Conservation (phyloP, 2,113 vertebrate species). For the Lamprotornis superbus region DNA sequence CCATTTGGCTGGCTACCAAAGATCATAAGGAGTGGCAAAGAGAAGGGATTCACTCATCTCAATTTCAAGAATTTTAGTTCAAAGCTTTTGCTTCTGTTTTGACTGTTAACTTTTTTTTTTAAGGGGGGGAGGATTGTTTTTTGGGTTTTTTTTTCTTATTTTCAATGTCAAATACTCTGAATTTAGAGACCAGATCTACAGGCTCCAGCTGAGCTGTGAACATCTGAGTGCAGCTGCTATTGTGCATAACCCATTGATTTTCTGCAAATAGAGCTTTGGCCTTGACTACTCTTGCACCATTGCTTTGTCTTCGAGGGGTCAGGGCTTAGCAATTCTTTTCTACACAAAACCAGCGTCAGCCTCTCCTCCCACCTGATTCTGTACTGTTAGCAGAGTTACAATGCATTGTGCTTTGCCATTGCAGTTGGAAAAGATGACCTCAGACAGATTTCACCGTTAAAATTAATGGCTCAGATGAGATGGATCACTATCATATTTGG, state of each 20-base stretch:
- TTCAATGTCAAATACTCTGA: not conserved
- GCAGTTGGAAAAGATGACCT: not conserved
- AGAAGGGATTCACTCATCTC: not conserved
- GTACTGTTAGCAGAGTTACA: not conserved
- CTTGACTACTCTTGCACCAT: not conserved
- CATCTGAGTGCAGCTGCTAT: not conserved
- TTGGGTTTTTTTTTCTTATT: not conserved
- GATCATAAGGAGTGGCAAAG: conserved; percentile 4
- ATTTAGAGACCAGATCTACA: not conserved
- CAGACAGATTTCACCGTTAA: not conserved
- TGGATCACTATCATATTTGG: not conserved
- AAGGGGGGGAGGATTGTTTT: not conserved
- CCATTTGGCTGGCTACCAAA: conserved; percentile 24
- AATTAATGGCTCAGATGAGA: not conserved
- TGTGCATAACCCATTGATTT: conserved; percentile 18
- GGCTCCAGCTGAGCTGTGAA: not conserved
- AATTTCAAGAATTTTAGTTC: not conserved
- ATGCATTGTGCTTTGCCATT: not conserved
- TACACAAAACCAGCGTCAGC: not conserved
- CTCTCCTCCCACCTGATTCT: conserved; percentile 19
- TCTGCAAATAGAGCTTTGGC: conserved; percentile 8
- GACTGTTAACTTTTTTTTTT: not conserved
- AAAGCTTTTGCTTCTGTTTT: not conserved
- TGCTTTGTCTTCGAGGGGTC: not conserved
- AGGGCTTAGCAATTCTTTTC: not conserved